Evolutionary conservation across 2,113 vertebrate species (phyloP).

Genomic region (Odocoileus hemionus): DNA sequence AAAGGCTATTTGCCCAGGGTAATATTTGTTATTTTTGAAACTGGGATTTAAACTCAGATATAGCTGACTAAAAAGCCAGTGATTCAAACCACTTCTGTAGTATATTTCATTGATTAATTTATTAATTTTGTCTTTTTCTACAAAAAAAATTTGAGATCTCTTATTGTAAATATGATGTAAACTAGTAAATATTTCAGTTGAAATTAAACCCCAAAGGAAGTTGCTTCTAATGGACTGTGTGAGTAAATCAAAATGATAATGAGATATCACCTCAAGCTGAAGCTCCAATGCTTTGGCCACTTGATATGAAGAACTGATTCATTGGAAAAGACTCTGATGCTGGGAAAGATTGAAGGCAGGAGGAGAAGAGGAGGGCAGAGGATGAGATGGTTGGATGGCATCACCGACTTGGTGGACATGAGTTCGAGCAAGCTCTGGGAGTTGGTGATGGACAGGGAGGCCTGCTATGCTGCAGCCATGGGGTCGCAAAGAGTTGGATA

Average conservation of each 20-base stretch:
- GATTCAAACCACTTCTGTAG: neutral
- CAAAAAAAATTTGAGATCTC: neutral
- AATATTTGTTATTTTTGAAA: neutral
- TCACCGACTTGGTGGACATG: fast-evolving
- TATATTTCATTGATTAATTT: neutral
- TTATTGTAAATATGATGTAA: neutral
- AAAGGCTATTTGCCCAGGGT: neutral
- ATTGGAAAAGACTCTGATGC: neutral
- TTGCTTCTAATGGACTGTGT: neutral
- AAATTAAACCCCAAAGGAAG: neutral
- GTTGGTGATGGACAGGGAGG: neutral
- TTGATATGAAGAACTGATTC: neutral
- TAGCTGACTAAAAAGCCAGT: neutral
- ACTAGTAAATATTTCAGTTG: neutral
- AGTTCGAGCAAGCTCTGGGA: neutral
- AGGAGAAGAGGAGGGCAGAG: neutral
- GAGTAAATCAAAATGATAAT: neutral
- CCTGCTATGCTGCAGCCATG: neutral
- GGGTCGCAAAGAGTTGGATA: neutral
- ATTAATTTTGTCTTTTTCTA: neutral
- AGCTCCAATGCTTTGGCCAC: neutral
- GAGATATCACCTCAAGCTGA: neutral
- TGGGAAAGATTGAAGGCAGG: neutral
- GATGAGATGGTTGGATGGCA: neutral
- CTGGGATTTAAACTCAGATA: neutral